Evolutionary conservation across 2,797 vertebrate genomes (phyloP).

Genomic region (Tamandua tetradactyla): DNA sequence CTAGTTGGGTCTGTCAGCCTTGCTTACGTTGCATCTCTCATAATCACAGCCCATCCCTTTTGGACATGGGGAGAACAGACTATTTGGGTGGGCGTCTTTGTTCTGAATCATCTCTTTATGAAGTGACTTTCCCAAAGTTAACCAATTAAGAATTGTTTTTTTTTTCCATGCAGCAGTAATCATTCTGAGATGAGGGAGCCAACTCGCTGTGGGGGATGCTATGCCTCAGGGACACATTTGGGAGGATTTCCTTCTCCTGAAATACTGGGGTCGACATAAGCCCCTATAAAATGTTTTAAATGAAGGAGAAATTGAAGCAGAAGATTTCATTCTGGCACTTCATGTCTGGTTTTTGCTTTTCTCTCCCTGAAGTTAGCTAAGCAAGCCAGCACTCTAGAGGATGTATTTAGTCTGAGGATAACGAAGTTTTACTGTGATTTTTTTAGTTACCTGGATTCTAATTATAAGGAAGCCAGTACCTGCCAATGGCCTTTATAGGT

Average conservation of each 20-base stretch:
- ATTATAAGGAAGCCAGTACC: slow-evolving; percentile 12
- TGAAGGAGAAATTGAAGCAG: slow-evolving; percentile 41
- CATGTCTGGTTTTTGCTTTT: slow-evolving; percentile 48
- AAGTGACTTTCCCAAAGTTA: slow-evolving; percentile 19
- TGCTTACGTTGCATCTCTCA: neutral
- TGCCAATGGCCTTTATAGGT: neutral
- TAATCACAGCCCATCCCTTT: neutral
- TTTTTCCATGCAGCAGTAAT: slow-evolving; percentile 36
- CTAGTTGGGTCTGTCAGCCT: neutral
- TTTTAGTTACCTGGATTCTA: slow-evolving; percentile 49
- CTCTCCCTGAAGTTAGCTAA: slow-evolving; percentile 30
- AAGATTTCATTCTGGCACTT: slow-evolving; percentile 56
- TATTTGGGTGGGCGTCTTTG: slow-evolving; percentile 48
- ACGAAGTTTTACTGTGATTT: neutral
- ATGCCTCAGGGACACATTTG: slow-evolving; percentile 20
- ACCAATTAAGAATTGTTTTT: slow-evolving; percentile 42
- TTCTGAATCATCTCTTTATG: slow-evolving; percentile 31
- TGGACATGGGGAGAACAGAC: neutral
- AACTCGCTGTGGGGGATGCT: slow-evolving; percentile 23
- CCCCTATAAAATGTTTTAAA: slow-evolving; percentile 65
- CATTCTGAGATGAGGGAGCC: slow-evolving; percentile 23
- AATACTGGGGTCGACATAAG: slow-evolving; percentile 49
- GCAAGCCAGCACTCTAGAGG: slow-evolving; percentile 22
- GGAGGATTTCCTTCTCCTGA: slow-evolving; percentile 64
- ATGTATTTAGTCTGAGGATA: slow-evolving; percentile 54